Evolutionary conservation across 2,113 vertebrate species (phyloP).

Genomic region (Hystrix cristata): DNA sequence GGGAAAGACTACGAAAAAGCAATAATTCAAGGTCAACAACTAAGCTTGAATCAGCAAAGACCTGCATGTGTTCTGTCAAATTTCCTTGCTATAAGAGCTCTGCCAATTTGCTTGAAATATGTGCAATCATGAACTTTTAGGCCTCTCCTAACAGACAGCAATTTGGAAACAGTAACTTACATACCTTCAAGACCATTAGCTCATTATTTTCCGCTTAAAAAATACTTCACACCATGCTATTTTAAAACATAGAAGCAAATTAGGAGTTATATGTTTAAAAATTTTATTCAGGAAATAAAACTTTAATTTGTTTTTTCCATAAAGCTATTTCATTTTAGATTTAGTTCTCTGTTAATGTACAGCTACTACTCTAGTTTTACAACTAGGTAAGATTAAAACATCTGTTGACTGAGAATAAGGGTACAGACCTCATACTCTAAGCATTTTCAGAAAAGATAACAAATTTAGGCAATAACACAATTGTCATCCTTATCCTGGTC

Average conservation of each 20-base stretch:
- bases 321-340: background rate
- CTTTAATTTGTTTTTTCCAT: background rate
- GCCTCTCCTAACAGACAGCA: background rate
- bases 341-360: background rate
- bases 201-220: background rate
- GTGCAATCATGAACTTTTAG: background rate
- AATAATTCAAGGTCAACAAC: background rate
- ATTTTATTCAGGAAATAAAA: background rate
- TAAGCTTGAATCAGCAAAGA: background rate
- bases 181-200: background rate
- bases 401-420: background rate
- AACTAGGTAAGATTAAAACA: background rate
- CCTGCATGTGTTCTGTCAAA: background rate
- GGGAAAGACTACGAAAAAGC: background rate
- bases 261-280: background rate
- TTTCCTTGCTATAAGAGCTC: background rate
- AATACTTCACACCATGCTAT: background rate
- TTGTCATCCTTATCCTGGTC: background rate
- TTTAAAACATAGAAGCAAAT: background rate
- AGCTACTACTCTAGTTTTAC: background rate
- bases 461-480: background rate
- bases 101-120: constrained; percentile 20
- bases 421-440: background rate
- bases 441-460: background rate
- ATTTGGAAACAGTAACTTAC: background rate